phyloP scores from a whole-genome alignment of 2,888 invertebrate species.

The Macrosoma leucophasiata region DNA sequence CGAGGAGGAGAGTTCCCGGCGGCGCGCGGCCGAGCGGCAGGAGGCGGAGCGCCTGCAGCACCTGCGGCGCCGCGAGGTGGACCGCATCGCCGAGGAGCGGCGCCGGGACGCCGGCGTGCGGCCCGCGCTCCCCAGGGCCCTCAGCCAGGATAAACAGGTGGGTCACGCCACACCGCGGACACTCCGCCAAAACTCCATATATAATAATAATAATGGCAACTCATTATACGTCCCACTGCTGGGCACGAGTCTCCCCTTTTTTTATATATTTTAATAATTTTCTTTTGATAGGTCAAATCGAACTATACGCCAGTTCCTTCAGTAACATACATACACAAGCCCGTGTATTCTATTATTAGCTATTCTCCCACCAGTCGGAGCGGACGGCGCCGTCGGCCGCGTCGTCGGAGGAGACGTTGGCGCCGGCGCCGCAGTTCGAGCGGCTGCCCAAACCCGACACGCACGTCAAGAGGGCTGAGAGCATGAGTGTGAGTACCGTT shows the following conservation, averaged over 20 bases:
- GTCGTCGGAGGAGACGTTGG: conserved; percentile 44
- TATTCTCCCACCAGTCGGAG: conserved; percentile 19
- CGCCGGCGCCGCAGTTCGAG: conserved; percentile 75
- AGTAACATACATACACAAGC: no score
- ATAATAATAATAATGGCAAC: neutral
- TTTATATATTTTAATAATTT: neutral
- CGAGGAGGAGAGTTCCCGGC: conserved; percentile 84
- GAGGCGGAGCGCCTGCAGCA: conserved; percentile 91
- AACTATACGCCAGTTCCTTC: no score
- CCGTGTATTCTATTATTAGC: no score
- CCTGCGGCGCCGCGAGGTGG: conserved; percentile 90
- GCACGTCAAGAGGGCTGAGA: conserved; percentile 88
- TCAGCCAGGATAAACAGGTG: conserved; percentile 9
- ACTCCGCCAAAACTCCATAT: no score
- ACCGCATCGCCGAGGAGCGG: conserved; percentile 89
- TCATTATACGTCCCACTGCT: neutral
- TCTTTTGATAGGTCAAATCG: no score
- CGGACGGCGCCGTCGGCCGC: conserved; percentile 26
- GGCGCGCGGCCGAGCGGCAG: conserved; percentile 85
- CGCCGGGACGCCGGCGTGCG: conserved; percentile 76
- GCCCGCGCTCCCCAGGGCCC: conserved; percentile 12
- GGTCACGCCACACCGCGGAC: no score
- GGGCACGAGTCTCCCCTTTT: no score
- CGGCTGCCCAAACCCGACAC: conserved; percentile 76
- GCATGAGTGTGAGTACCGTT: conserved; percentile 87